Base-by-base conservation (phyloP, 2,797 vertebrate genomes). In the Falco columbarius region DNA sequence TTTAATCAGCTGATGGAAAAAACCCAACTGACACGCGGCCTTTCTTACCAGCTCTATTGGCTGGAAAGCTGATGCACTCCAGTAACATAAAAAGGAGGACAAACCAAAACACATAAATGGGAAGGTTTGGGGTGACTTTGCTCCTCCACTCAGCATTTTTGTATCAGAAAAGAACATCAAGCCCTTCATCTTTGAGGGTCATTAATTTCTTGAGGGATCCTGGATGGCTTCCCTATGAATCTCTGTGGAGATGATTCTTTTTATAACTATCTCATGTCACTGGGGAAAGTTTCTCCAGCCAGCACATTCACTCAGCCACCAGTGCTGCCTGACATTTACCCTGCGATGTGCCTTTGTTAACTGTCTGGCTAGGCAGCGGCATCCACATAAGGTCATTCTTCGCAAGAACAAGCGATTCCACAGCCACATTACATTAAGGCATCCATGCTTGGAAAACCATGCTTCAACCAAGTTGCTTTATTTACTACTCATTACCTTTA, bases 241-340 rank as follows among this genome's bases (percentile, higher is more conserved):
- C 92, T 89, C 97, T 89, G 18, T 3, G 72, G 95, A 93, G 90
- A 90, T 80, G 46, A 66, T 91, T 89, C 93, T 95, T 96, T 97
- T 97, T 97, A 95, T 95, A 95, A 95, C 95, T 52, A 14, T 13
- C 86, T 92, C n/a, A 2, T 85, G 90, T 91, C 89, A 21, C 86
- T 85, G 71, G 96, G 91, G 89, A 90, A 66, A 80, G 63, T 81
- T 96, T 77, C 92, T 92, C 26, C 87, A 96, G 95, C 86, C 94
- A 96, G 79, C 46, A 65, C 68, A 71, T 90, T 61, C 71, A 34
- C 71, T 90, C 83, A 87, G 90, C 93, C 91, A 91, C 96, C 94
- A 90, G 8, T 8, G 26, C 79, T 72, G 73, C 71, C 77, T 92
- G 90, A 90, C 74, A 66, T 94, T 93, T 74, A 73, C 32, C 65